A percentile compares a stretch with the other conserved stretches of the same genome.
Conservation (phyloP, 2,888 invertebrate genomes). For the Ditula angustiorana region DNA sequence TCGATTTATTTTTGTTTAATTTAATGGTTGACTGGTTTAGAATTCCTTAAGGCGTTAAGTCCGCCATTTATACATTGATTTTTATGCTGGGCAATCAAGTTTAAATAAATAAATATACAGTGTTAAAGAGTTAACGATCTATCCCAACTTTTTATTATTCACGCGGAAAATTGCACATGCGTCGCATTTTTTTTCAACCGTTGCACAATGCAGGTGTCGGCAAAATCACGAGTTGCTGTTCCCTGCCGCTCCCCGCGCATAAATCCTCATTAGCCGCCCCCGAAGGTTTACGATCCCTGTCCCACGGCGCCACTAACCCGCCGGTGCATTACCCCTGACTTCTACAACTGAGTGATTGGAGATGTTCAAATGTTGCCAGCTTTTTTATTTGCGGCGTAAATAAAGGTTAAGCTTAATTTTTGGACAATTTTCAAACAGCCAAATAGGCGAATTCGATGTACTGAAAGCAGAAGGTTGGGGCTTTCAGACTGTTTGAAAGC, state of each 20-base stretch:
- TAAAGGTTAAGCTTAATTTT: slow-evolving; percentile 12
- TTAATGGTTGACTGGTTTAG: too few relatives aligned
- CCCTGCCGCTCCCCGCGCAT: slow-evolving; percentile 63
- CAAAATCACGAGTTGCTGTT: slow-evolving; percentile 43
- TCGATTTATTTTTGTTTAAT: too few relatives aligned
- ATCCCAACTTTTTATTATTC: too few relatives aligned
- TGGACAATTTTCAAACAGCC: slow-evolving; percentile 5
- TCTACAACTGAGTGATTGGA: slow-evolving; percentile 60
- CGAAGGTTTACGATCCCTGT: slow-evolving; percentile 69
- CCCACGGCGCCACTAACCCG: slow-evolving; percentile 79
- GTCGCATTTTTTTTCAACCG: not conserved
- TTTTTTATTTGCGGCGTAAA: slow-evolving; percentile 15
- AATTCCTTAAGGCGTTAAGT: too few relatives aligned
- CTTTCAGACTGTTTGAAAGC: too few relatives aligned
- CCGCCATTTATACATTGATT: too few relatives aligned
- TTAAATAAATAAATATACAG: too few relatives aligned
- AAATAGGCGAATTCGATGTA: too few relatives aligned
- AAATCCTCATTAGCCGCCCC: slow-evolving; percentile 82
- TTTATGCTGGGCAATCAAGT: too few relatives aligned
- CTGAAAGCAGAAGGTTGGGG: too few relatives aligned
- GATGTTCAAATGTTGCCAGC: slow-evolving; percentile 28
- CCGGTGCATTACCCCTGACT: slow-evolving; percentile 74
- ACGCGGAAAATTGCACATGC: too few relatives aligned
- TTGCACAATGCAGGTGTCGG: slow-evolving; percentile 27
- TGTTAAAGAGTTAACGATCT: too few relatives aligned